Conservation (phyloP, 2,113 vertebrate species). For the Tachysurus vachellii region DNA sequence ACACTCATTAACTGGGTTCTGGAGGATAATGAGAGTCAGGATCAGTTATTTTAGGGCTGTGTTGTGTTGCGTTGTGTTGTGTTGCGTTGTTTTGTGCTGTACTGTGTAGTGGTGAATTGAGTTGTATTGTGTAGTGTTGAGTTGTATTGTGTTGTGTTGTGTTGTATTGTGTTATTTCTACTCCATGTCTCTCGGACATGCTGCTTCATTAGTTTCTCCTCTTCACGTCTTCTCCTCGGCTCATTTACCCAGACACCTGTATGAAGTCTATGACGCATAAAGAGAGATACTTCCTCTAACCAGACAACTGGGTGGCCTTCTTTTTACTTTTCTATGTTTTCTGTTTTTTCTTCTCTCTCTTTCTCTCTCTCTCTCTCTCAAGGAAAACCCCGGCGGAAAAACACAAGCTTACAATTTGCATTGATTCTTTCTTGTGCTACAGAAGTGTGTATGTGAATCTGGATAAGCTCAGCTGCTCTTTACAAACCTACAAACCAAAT, state of each 20-base stretch:
- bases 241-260: conserved; percentile 29
- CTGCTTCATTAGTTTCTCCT: not conserved
- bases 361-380: not conserved
- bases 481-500: conserved; percentile 57
- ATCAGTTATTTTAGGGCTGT: not conserved
- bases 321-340: not conserved
- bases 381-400: conserved; percentile 34
- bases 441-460: conserved; percentile 14
- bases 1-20: not conserved
- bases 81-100: too few species aligned
- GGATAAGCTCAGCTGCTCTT: conserved; percentile 8
- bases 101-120: too few species aligned
- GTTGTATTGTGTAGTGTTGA: too few species aligned
- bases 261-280: conserved; percentile 15
- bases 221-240: not conserved
- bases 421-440: conserved; percentile 3
- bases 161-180: too few species aligned
- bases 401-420: conserved; percentile 15
- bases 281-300: not conserved
- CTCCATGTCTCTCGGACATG: not conserved
- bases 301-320: conserved; percentile 30
- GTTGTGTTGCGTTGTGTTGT: too few species aligned
- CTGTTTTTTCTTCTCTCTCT: not conserved
- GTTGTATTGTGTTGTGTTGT: too few species aligned
- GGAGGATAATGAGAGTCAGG: not conserved